phyloP scores from a whole-genome alignment of 1,140 invertebrate genomes.

The Lerema accius region DNA sequence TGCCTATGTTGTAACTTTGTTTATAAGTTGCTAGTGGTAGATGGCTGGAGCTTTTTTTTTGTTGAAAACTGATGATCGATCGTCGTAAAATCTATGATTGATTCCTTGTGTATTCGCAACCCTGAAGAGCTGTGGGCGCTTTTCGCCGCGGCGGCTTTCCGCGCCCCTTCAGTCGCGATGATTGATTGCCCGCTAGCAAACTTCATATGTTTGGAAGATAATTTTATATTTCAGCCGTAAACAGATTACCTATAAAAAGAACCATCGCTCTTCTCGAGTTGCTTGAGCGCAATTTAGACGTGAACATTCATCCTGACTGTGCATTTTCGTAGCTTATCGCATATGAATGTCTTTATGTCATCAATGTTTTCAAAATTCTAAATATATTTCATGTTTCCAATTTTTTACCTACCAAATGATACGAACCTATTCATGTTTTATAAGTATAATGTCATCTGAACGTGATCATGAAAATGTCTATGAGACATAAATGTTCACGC shows the following conservation, averaged over 20 bases:
- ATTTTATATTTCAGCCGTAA: constrained; percentile 81
- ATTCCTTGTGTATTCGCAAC: constrained; percentile 76
- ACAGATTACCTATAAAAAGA: constrained; percentile 80
- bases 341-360: constrained; percentile 18
- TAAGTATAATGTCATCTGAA: neutral
- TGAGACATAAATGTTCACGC: neutral
- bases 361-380: neutral
- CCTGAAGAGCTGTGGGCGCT: constrained; percentile 70
- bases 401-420: neutral
- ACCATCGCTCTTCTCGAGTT: constrained; percentile 64
- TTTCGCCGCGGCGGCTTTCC: constrained; percentile 69
- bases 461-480: neutral
- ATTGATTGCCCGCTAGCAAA: constrained; percentile 76
- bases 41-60: constrained; percentile 49
- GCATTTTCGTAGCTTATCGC: constrained; percentile 41
- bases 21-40: neutral
- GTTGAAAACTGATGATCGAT: constrained; percentile 79
- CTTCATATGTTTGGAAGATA: constrained; percentile 81
- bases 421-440: neutral
- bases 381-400: neutral
- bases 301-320: constrained; percentile 55
- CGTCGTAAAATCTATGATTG: constrained; percentile 79
- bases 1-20: constrained; percentile 34
- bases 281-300: constrained; percentile 52
- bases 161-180: constrained; percentile 67